Conservation (phyloP, 1,140 invertebrate genomes). For the Asobara japonica region DNA sequence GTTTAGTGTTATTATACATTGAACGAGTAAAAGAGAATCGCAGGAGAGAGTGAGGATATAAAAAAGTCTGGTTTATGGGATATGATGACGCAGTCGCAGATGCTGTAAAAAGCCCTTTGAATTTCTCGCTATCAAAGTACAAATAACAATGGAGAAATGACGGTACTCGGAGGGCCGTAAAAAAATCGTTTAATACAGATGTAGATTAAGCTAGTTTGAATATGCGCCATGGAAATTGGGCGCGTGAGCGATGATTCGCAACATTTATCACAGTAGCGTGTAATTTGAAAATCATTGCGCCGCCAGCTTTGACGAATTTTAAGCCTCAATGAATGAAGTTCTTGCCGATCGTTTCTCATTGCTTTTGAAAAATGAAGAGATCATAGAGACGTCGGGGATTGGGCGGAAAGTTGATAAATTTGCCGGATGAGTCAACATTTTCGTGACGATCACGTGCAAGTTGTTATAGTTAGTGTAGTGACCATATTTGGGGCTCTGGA, state of each 20-base stretch:
- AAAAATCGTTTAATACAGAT: background rate
- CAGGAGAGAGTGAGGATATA: background rate
- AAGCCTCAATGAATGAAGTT: background rate
- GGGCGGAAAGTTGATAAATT: too few species aligned
- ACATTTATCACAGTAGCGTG: background rate
- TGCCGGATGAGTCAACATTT: too few species aligned
- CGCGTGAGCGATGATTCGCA: background rate
- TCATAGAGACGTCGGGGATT: background rate
- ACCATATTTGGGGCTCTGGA: too few species aligned
- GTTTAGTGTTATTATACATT: background rate
- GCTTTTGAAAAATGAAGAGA: background rate
- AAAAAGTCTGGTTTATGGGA: background rate
- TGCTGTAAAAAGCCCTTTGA: background rate
- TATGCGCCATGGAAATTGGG: background rate
- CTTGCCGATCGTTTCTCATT: background rate
- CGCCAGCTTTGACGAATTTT: background rate
- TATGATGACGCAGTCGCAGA: background rate
- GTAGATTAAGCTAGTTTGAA: background rate
- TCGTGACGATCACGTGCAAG: too few species aligned
- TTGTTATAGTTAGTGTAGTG: too few species aligned
- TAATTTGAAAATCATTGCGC: background rate
- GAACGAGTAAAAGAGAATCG: background rate
- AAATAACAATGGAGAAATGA: background rate
- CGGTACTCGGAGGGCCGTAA: background rate
- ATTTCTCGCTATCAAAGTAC: background rate